phyloP scores from a whole-genome alignment of 2,888 invertebrate genomes.

The Dastarcus helophoroides region DNA sequence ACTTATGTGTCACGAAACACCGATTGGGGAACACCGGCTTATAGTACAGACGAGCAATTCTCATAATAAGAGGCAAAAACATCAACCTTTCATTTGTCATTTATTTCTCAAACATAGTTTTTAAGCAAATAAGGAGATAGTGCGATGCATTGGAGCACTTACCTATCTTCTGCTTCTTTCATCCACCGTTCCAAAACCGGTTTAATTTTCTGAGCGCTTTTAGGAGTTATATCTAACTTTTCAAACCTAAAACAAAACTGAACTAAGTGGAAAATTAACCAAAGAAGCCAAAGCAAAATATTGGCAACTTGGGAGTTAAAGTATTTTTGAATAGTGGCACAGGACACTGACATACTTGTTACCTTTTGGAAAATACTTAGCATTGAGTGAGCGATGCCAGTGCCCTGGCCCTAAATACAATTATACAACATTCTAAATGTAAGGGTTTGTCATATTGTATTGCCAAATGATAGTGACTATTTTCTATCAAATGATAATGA shows the following conservation, averaged over 20 bases:
- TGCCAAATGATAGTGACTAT: constrained; percentile 12
- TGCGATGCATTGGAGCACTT: too few species aligned
- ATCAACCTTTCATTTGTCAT: too few species aligned
- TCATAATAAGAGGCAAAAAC: constrained; percentile 1
- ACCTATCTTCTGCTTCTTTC: constrained; percentile 98
- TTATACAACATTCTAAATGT: constrained; percentile 9
- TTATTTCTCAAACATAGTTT: too few species aligned
- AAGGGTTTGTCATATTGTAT: constrained; percentile 12
- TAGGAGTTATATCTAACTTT: constrained; percentile 97
- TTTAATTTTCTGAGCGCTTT: constrained; percentile 98
- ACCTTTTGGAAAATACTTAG: too few species aligned
- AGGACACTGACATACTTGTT: constrained; percentile 38
- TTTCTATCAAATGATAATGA: constrained; percentile 14
- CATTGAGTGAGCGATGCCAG: constrained; percentile 54
- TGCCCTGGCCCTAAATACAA: constrained; percentile 61
- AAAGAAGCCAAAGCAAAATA: too few species aligned
- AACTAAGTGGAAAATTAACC: too few species aligned
- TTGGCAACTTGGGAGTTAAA: neutral
- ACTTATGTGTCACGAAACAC: too few species aligned
- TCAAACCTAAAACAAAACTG: constrained; percentile 85
- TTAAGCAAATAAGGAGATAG: too few species aligned
- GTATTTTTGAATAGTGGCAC: constrained; percentile 24
- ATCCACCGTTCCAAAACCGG: constrained; percentile 98
- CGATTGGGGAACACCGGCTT: too few species aligned
- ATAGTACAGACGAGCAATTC: too few species aligned